Evolutionary conservation across 2,888 invertebrate species (phyloP).

Genomic region (Trypoxylon attenuatum): DNA sequence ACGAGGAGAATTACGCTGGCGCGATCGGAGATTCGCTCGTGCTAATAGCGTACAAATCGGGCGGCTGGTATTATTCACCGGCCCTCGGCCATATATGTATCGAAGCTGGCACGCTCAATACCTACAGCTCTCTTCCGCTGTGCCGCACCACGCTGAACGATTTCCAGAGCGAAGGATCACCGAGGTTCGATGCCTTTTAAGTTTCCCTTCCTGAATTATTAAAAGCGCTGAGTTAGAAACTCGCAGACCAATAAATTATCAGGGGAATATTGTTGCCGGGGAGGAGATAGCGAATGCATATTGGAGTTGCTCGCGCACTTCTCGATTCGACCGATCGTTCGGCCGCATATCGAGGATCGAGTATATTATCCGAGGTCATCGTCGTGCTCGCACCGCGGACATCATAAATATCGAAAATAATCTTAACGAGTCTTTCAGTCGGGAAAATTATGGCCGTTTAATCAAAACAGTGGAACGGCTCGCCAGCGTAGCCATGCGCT

Average conservation of each 20-base stretch:
- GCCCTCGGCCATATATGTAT: constrained; percentile 59
- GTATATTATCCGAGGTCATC: too few species aligned
- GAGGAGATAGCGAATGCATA: constrained; percentile 20
- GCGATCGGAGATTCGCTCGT: constrained; percentile 62
- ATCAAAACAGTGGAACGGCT: constrained; percentile 25
- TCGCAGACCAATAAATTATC: constrained; percentile 31
- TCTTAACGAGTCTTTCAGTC: constrained; percentile 18
- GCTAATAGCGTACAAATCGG: constrained; percentile 69
- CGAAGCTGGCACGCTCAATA: constrained; percentile 31
- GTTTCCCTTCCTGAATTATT: constrained; percentile 40
- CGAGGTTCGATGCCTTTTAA: constrained; percentile 32
- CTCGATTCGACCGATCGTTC: too few species aligned
- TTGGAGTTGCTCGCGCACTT: too few species aligned
- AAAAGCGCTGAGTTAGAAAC: constrained; percentile 38
- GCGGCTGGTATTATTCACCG: constrained; percentile 62
- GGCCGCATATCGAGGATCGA: background rate
- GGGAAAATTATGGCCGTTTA: constrained; percentile 30
- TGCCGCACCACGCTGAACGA: too few species aligned
- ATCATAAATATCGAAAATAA: constrained; percentile 42
- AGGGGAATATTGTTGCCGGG: constrained; percentile 20
- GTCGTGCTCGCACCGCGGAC: background rate
- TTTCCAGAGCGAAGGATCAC: too few species aligned
- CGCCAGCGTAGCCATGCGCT: background rate
- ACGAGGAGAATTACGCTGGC: constrained; percentile 60
- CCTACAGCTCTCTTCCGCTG: constrained; percentile 11